A percentile compares a stretch with the other conserved stretches of the same genome.
phyloP scores from a whole-genome alignment of 1,140 invertebrate genomes.

The Drosophila pruinosa region DNA sequence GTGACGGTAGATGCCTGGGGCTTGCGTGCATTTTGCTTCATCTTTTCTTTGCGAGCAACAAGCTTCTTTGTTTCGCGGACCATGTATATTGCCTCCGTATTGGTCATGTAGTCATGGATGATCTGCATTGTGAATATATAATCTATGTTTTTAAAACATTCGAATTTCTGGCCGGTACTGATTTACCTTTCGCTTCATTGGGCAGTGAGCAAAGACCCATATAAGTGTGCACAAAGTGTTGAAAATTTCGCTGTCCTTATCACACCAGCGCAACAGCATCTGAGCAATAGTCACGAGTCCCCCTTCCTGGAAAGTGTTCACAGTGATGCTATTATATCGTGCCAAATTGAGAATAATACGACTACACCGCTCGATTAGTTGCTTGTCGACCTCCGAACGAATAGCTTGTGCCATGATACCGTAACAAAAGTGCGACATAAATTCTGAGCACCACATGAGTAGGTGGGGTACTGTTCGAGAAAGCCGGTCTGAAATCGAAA shows the following conservation, averaged over 20 bases:
- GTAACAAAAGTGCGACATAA: slow-evolving; percentile 79
- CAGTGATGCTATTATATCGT: slow-evolving; percentile 72
- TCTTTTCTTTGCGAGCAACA: too few relatives aligned
- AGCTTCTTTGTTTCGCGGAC: slow-evolving; percentile 79
- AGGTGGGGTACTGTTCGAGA: slow-evolving; percentile 79
- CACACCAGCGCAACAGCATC: slow-evolving; percentile 86
- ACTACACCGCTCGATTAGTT: slow-evolving; percentile 79
- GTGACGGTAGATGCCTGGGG: background rate
- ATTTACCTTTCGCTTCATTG: slow-evolving; percentile 83
- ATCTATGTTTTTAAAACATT: background rate
- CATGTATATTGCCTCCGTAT: slow-evolving; percentile 77
- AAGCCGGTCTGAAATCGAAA: slow-evolving; percentile 58
- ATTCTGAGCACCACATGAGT: slow-evolving; percentile 74
- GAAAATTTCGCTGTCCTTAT: slow-evolving; percentile 86
- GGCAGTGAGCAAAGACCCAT: slow-evolving; percentile 86
- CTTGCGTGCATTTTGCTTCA: slow-evolving; percentile 77
- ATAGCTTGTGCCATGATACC: slow-evolving; percentile 83
- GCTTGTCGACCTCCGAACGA: slow-evolving; percentile 82
- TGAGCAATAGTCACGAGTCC: slow-evolving; percentile 80
- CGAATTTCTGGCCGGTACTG: background rate
- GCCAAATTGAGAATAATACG: slow-evolving; percentile 81
- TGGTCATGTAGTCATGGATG: slow-evolving; percentile 78
- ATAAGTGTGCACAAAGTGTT: slow-evolving; percentile 86
- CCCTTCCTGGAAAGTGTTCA: slow-evolving; percentile 73
- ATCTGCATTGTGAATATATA: slow-evolving; percentile 42